Evolutionary conservation across 2,797 vertebrate genomes (phyloP).

Genomic region (Nothura maculosa): DNA sequence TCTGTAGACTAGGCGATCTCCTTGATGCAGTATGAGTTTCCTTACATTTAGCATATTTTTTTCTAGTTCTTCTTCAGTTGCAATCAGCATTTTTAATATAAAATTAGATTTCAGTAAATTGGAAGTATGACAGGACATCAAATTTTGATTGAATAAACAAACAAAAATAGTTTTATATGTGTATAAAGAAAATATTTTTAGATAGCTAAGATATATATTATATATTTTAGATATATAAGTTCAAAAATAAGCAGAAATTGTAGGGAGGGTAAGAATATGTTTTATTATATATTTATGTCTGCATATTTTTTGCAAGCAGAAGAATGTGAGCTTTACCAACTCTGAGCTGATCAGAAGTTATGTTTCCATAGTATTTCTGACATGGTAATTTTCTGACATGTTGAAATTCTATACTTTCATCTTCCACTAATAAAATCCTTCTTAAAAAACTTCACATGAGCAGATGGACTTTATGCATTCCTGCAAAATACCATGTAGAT

Average conservation of each 20-base stretch:
- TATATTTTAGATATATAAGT: background rate
- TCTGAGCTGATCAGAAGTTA: background rate
- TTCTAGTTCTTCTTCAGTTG: background rate
- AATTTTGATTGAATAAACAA: background rate
- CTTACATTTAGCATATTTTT: fast-evolving
- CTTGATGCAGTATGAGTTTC: background rate
- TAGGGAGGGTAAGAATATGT: background rate
- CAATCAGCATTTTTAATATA: background rate
- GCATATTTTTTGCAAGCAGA: background rate
- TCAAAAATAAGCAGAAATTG: background rate
- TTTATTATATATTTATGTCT: background rate
- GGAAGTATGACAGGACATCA: background rate
- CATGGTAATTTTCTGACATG: fast-evolving
- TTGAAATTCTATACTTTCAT: background rate
- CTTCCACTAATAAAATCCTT: background rate
- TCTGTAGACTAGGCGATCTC: background rate
- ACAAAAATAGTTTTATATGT: background rate
- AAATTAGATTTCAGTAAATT: background rate
- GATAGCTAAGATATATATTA: background rate
- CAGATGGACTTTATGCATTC: background rate
- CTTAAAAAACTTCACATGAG: background rate
- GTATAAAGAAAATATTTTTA: background rate
- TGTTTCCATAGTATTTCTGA: background rate
- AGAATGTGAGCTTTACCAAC: background rate
- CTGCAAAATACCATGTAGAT: background rate